phyloP scores from a whole-genome alignment of 2,797 vertebrate genomes.

The Mus minutoides region DNA sequence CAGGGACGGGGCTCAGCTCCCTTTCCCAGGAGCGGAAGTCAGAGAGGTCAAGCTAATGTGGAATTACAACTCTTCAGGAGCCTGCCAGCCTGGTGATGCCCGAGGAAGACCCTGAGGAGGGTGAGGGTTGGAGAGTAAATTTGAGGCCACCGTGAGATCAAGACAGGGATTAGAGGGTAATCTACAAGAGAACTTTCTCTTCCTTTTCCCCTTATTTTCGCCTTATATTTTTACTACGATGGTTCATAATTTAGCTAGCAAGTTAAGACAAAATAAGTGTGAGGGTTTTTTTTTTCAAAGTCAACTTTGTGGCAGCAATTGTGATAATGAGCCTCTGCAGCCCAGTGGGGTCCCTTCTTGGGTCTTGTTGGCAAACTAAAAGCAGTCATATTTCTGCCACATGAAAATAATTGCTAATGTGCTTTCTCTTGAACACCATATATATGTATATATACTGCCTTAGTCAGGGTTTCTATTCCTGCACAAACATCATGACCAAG shows the following conservation, averaged over 20 bases:
- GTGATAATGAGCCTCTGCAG: background rate
- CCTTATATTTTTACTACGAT: background rate
- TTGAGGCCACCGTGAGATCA: background rate
- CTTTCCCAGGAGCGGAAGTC: conserved; percentile 72
- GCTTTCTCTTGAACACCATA: background rate
- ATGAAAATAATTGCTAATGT: background rate
- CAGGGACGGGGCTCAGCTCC: background rate
- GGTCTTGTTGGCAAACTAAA: background rate
- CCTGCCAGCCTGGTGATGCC: background rate
- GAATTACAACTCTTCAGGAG: background rate
- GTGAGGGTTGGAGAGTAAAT: background rate
- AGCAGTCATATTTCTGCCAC: background rate
- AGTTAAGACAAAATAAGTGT: conserved; percentile 16
- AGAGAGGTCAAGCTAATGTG: conserved; percentile 30
- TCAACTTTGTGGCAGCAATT: background rate
- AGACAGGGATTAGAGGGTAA: background rate
- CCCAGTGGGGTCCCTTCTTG: background rate
- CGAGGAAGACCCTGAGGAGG: background rate
- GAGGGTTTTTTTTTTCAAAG: background rate
- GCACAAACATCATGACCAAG: no score
- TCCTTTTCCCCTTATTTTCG: background rate
- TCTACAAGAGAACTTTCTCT: background rate
- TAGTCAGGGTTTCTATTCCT: no score
- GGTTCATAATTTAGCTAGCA: conserved; percentile 4
- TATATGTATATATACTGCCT: background rate